Conservation (phyloP, 2,113 vertebrate species). For the Capreolus pygargus region DNA sequence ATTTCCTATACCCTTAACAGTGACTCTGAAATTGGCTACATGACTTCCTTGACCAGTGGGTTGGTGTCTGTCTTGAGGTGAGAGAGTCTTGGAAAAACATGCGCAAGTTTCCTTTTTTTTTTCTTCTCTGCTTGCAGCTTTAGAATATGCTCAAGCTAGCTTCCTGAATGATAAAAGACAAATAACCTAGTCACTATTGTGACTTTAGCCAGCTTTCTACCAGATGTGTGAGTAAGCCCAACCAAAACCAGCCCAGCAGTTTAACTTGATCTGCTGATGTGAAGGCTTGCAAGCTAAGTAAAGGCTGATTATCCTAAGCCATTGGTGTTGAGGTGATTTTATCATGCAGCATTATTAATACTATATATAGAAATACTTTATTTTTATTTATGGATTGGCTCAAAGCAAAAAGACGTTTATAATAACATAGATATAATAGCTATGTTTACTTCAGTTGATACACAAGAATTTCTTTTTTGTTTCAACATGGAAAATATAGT, state of each 20-base stretch:
- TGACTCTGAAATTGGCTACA: background rate
- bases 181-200: background rate
- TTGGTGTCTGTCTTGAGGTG: background rate
- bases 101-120: background rate
- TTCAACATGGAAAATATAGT: background rate
- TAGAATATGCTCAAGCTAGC: background rate
- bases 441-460: background rate
- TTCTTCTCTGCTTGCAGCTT: background rate
- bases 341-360: background rate
- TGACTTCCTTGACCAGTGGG: background rate
- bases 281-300: background rate
- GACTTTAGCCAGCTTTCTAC: background rate
- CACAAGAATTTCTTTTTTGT: background rate
- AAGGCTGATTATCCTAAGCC: background rate
- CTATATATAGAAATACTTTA: background rate
- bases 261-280: background rate
- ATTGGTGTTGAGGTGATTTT: background rate
- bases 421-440: background rate
- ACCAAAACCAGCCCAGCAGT: background rate
- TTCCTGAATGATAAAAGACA: background rate
- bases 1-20: background rate
- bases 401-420: background rate
- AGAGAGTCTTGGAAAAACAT: background rate
- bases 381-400: background rate
- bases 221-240: background rate